phyloP scores from a whole-genome alignment of 2,888 invertebrate genomes.

The Rhodophaea formosa region DNA sequence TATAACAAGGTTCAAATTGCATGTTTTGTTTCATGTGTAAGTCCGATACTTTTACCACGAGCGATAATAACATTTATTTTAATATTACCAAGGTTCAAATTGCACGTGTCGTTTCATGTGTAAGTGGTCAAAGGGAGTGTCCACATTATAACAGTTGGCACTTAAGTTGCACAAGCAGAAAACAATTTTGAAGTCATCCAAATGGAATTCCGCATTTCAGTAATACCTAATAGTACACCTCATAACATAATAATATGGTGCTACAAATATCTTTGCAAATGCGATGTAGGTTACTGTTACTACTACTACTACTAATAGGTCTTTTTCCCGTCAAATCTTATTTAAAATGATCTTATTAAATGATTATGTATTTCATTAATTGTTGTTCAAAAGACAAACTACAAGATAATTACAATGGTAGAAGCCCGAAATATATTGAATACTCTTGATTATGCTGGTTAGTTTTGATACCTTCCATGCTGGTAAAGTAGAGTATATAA shows the following conservation, averaged over 20 bases:
- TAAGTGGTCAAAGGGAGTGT: slow-evolving; percentile 11
- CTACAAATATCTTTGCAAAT: not conserved
- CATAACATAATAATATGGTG: not conserved
- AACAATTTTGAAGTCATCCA: slow-evolving; percentile 13
- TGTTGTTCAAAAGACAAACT: no score
- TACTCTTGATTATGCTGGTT: no score
- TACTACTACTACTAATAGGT: no score
- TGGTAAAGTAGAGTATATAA: no score
- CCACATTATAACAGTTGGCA: slow-evolving; percentile 6
- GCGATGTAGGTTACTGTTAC: no score
- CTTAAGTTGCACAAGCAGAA: slow-evolving; percentile 13
- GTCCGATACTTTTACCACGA: not conserved
- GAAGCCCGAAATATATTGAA: no score
- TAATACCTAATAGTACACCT: slow-evolving; percentile 7
- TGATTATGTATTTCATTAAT: no score
- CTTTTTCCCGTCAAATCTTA: no score
- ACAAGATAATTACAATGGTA: no score
- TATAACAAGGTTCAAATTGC: not conserved
- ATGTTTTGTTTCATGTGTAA: not conserved
- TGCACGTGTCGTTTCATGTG: not conserved
- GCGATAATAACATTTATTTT: not conserved
- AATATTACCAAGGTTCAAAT: not conserved
- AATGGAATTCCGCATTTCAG: slow-evolving; percentile 14
- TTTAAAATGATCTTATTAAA: no score
- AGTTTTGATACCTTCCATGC: no score